Base-by-base conservation (phyloP, 2,888 invertebrate species). In the Augochlorella aurata region DNA sequence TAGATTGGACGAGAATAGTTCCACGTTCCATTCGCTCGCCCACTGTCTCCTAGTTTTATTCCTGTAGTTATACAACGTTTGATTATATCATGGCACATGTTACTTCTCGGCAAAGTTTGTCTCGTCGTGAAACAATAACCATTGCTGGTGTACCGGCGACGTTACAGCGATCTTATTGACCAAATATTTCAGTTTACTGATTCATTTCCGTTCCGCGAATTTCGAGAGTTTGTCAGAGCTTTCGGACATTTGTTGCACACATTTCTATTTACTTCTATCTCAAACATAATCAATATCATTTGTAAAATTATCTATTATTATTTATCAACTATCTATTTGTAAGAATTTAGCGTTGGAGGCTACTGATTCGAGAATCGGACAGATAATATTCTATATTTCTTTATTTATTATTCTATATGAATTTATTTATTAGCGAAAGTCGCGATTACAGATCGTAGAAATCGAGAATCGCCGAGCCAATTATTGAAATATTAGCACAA, bases 1-100 rank as follows among this genome's bases (percentile, higher is more conserved):
- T 44, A 54, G 54, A 54, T 70, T 54, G 50, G 16, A 63, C 63
- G 29, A 38, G 63, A 63, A 63, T 54, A 54, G 68, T 63, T 63
- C 7, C 63, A 38, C 38, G 63, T 63, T 38, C 18, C 63, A 4
- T 63, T 63, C 18, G 29, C 38, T 38, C 63, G 3, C 10, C 9
- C 63, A 8, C 18, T 38, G 38, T 63, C 29, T 38, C 18, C 24
- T 50, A 68, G n/a, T 68, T 70, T 50, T 54, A 70, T 54, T 54
- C 54, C 70, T 16, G 18, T 52, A 44, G 47, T n/a, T 29, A 50
- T 69, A 50, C 45, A 18, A 29, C 16, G 44, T 66, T 66, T 45
- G 29, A 66, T 45, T 66, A 5, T n/a, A 66, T 66, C 38, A 45
- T 14, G n/a, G 66, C n/a, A 44, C 66, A 45, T 29, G 63, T 38